phyloP scores from a whole-genome alignment of 2,113 vertebrate genomes.

The Oplegnathus fasciatus region DNA sequence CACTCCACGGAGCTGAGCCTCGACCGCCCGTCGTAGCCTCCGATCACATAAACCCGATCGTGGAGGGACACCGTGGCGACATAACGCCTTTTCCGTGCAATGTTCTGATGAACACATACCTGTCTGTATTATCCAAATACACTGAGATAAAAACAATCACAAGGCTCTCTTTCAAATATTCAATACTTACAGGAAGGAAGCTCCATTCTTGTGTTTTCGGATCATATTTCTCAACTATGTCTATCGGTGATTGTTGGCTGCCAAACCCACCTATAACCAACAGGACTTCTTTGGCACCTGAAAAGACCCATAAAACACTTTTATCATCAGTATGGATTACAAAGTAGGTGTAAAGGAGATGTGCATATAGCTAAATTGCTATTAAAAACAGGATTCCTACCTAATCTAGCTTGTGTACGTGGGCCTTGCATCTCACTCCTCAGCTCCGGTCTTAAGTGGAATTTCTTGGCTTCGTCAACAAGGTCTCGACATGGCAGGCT shows the following conservation, averaged over 20 bases:
- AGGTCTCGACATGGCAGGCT: constrained; percentile 98
- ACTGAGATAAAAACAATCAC: not conserved
- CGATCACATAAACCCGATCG: constrained; percentile 96
- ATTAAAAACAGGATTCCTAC: constrained; percentile 76
- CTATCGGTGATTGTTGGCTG: constrained; percentile 98
- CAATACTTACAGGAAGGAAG: constrained; percentile 92
- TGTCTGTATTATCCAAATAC: not conserved
- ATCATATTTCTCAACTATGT: constrained; percentile 98
- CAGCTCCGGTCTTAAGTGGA: constrained; percentile 96
- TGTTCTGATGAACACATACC: constrained; percentile 85
- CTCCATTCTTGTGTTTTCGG: constrained; percentile 99
- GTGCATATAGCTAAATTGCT: not conserved
- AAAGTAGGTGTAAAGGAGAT: not conserved
- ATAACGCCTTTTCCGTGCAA: constrained; percentile 95
- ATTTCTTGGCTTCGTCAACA: constrained; percentile 99
- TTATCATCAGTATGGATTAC: constrained; percentile 19
- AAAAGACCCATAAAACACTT: constrained; percentile 40
- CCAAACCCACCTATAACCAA: constrained; percentile 98
- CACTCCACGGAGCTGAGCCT: constrained; percentile 98
- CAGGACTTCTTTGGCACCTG: constrained; percentile 98
- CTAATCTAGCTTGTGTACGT: constrained; percentile 94
- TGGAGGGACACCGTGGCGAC: constrained; percentile 97
- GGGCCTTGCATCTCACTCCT: constrained; percentile 98
- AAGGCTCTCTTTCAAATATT: not conserved
- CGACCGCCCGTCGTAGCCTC: constrained; percentile 96